These are phyloP conservation scores for Esox masquinongy DNA, from an alignment of 2,797 vertebrate species.

Conservation along the genomic window DNA sequence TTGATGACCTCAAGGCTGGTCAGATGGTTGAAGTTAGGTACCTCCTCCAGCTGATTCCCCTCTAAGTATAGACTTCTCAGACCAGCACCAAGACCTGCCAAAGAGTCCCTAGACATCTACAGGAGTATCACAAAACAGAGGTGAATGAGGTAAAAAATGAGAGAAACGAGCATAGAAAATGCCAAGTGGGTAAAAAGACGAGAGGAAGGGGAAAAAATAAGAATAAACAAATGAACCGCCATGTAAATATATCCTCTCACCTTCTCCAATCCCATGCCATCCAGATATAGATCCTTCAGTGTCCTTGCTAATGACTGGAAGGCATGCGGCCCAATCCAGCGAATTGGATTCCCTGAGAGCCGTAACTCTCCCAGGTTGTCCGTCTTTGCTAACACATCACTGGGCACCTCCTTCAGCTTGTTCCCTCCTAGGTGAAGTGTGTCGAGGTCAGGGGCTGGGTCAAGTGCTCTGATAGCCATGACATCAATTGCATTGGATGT, in stretches of 20 bases:
- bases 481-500: constrained; percentile 75
- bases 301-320: constrained; percentile 76
- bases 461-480: constrained; percentile 72
- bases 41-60: constrained; percentile 81
- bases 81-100: constrained; percentile 79
- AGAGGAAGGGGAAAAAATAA: neutral
- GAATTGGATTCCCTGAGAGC: constrained; percentile 83
- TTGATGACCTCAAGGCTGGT: constrained; percentile 86
- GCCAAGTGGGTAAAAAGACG: neutral
- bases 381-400: constrained; percentile 70
- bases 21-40: constrained; percentile 79
- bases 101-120: constrained; percentile 84
- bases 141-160: neutral
- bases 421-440: constrained; percentile 87
- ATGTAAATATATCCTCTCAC: constrained; percentile 55
- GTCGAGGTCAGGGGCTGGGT: constrained; percentile 76
- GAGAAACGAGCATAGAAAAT: neutral
- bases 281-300: constrained; percentile 87
- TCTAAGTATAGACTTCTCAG: constrained; percentile 87
- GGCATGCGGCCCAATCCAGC: constrained; percentile 67
- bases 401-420: constrained; percentile 82
- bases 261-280: constrained; percentile 84
- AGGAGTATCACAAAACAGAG: constrained; percentile 4
- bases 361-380: constrained; percentile 79
- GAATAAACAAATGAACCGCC: neutral